phyloP scores from a whole-genome alignment of 2,888 invertebrate genomes.

The Plagiodera versicolora region DNA sequence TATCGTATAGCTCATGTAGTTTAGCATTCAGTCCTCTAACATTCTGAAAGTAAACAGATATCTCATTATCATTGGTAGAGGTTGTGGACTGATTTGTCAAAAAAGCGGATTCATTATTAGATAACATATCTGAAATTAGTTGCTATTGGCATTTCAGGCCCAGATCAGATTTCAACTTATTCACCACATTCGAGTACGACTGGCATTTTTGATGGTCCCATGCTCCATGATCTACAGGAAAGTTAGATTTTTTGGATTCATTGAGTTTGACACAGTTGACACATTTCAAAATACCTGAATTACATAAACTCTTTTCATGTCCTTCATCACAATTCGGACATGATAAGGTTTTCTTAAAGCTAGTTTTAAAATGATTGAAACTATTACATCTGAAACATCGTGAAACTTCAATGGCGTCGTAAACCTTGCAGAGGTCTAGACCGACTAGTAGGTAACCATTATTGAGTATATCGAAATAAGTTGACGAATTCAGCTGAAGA shows the following conservation, averaged over 20 bases:
- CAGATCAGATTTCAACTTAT: neutral
- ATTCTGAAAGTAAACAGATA: neutral
- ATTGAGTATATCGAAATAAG: neutral
- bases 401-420: no score
- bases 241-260: neutral
- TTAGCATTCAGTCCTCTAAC: constrained; percentile 1
- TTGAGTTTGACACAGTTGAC: neutral
- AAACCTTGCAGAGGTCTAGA: no score
- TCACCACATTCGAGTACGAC: neutral
- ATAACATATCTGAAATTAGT: neutral
- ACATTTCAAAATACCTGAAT: neutral
- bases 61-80: neutral
- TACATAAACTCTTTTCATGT: neutral
- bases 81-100: neutral
- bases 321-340: neutral
- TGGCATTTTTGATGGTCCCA: neutral
- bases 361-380: no score
- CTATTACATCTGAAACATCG: no score
- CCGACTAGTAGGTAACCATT: neutral
- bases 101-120: neutral
- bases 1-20: neutral
- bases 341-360: neutral
- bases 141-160: neutral
- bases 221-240: neutral
- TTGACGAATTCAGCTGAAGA: constrained; percentile 3